Evolutionary conservation across 1,140 invertebrate genomes (phyloP).

Genomic region (Euura lappo): DNA sequence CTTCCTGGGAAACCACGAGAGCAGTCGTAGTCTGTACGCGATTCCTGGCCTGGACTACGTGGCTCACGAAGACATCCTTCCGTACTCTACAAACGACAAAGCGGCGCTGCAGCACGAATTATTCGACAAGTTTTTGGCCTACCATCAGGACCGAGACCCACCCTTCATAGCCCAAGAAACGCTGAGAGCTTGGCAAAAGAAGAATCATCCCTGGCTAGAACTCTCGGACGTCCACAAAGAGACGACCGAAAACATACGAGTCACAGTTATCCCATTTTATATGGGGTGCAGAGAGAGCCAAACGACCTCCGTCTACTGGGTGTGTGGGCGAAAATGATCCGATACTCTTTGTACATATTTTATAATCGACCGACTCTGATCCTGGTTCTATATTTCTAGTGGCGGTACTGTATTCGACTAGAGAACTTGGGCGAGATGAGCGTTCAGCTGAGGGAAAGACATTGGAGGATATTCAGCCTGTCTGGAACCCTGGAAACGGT

Average conservation of each 20-base stretch:
- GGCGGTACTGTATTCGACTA: constrained; percentile 94
- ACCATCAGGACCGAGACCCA: constrained; percentile 83
- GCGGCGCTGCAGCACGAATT: constrained; percentile 91
- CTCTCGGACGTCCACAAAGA: constrained; percentile 97
- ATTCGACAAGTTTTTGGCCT: constrained; percentile 93
- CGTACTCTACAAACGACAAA: constrained; percentile 82
- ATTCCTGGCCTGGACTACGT: constrained; percentile 97
- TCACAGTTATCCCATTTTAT: constrained; percentile 98
- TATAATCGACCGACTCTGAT: background rate
- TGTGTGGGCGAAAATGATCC: constrained; percentile 50
- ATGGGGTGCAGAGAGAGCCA: constrained; percentile 93
- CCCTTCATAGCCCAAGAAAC: constrained; percentile 90
- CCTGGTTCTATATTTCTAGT: constrained; percentile 65
- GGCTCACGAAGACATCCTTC: constrained; percentile 93
- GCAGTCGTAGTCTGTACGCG: constrained; percentile 89
- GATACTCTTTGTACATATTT: too few species aligned
- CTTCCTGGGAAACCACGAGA: constrained; percentile 96
- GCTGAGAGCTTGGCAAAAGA: constrained; percentile 93
- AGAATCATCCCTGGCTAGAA: constrained; percentile 96
- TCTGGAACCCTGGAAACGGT: constrained; percentile 95
- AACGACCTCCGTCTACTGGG: constrained; percentile 91
- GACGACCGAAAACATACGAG: constrained; percentile 92
- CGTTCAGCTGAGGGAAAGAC: constrained; percentile 91
- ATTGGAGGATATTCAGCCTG: constrained; percentile 96
- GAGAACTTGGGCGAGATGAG: constrained; percentile 91